Conservation (phyloP, 2,797 vertebrate species). For the Macrochelys suwanniensis region DNA sequence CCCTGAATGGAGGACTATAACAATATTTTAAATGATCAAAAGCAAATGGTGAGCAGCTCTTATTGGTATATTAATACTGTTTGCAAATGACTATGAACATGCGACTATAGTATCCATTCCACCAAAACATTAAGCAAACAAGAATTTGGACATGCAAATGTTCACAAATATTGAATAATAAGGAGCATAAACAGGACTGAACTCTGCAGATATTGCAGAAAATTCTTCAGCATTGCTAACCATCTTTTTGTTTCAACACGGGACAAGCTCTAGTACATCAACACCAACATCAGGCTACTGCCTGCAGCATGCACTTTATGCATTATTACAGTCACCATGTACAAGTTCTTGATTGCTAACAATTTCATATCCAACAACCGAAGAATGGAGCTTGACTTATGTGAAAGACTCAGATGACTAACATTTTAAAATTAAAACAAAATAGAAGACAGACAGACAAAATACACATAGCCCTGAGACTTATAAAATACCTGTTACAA, state of each 20-base stretch:
- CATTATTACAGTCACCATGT: not conserved
- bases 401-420: not conserved
- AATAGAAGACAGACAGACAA: not conserved
- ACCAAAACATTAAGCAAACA: not conserved
- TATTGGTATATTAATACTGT: not conserved
- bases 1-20: not conserved
- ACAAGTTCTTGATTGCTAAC: not conserved
- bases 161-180: not conserved
- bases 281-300: not conserved
- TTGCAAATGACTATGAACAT: not conserved
- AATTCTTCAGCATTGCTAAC: not conserved
- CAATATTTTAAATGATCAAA: not conserved
- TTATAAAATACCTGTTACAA: not conserved
- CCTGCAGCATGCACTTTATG: not conserved
- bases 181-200: not conserved
- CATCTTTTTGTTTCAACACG: not conserved
- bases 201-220: not conserved
- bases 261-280: not conserved
- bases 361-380: not conserved
- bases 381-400: not conserved
- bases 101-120: not conserved
- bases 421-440: not conserved
- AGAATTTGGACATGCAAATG: not conserved
- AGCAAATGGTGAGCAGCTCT: not conserved
- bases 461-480: not conserved